Evolutionary conservation across 2,113 vertebrate genomes (phyloP), one percentile per base, ranked within the genome.

Genomic region (Thinocorus orbignyianus): DNA sequence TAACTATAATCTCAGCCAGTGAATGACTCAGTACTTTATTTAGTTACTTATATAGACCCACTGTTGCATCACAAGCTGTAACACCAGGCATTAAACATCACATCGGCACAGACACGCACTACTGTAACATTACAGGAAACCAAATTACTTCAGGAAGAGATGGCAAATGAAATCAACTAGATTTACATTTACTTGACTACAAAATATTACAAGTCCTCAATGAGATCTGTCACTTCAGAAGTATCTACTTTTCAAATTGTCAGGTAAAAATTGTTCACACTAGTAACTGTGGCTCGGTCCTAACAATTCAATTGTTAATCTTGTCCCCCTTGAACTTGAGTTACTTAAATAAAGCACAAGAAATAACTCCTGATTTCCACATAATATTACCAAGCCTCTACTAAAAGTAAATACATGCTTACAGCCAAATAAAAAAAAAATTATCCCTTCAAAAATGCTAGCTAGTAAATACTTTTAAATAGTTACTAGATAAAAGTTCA

Each of bases 101-200:
- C 1, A 3, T 9, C 0, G 0, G 54, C 49, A 83, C 25, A 71
- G 35, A 62, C 0, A 0, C 12, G 20, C 14, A 51, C 22, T 28
- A 61, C 30, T 35, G 2, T 13, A 68, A 74, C 33, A 64, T 41
- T 35, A 52, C 9, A 64, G 39, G 44, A 88, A 57, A 79, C 6
- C 57, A 79, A 87, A 81, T 3, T 79, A 41, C 30, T 85, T 81
- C 48, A 82, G 25, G 41, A 71, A 79, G 39, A 68, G 48, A 87
- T 2, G 0, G 7, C 7, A 86, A 89, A 64, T 6, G 4, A 81
- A 87, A 68, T 39, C 16, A 48, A 18, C 52, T 35, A 31, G 42
- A 87, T 41, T 39, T 23, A 66, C 11, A 5, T 77, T 78, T 28
- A 48, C 23, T 55, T 71, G 17, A 71, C 30, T 71, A 19, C 44